Base-by-base conservation (phyloP, 92 coral and sea anemone genomes). In the Phenganax marumi region DNA sequence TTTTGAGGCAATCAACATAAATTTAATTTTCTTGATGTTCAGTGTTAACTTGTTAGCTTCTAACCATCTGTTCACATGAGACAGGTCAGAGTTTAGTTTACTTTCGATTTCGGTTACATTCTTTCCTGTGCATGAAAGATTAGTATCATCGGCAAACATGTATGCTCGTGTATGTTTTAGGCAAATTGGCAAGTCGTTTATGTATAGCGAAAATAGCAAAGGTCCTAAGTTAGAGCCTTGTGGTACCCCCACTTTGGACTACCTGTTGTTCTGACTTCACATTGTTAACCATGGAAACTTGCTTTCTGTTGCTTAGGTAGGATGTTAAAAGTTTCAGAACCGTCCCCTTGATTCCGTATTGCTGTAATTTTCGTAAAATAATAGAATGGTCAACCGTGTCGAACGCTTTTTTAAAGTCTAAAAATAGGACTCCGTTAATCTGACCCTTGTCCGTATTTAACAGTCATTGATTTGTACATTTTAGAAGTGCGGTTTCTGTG, bases 351-450 rank as follows among this genome's bases (percentile, higher is more conserved):
- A 56, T 56, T 56, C 63, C 63, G 63, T 56, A 56, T 56, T 56
- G 63, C 18, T 56, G 5, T 3, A 56, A 22, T 22, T 56, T 56
- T 56, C 63, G 18, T 10, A 56, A 56, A 56, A 56, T 17, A 8
- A 56, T 56, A 56, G 63, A 10, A 43, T 70, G 75, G 19, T 70
- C 51, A 12, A 70, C 75, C 52, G 75, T 70, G 52, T 70, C 75
- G 51, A 70, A 70, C 10, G 75, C 75, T 70, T 70, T 70, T 8
- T 43, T 49, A 16, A 70, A 43, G 51, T 70, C 75, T 49, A 70
- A 70, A 39, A 70, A 70, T 8, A 70, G 51, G 51, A 70, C 75
- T n/a, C 22, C 75, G 52, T 70, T 70, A 16, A 70, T 3, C 51
- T 8, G 63, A 46, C 51, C 75, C 75, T 12, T 43, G 52, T 70